Conservation (phyloP, 64 coral and sea anemone genomes). For the Acropora yongei region DNA sequence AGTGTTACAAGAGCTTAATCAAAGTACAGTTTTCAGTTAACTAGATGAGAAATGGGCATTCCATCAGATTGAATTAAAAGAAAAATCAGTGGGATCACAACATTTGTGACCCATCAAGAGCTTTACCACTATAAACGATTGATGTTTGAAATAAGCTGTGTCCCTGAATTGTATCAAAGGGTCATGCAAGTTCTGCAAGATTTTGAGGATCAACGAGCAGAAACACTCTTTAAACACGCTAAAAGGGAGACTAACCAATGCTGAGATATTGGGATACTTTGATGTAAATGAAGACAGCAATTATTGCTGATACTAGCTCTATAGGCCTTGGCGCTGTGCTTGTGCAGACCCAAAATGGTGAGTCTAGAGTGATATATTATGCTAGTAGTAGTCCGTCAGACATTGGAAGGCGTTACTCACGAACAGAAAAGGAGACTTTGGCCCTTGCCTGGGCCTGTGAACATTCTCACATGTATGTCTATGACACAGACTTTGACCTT, state of each 20-base stretch:
- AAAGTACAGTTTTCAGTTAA: slow-evolving; percentile 41
- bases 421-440: neutral
- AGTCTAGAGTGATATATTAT: neutral
- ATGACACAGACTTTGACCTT: too few relatives aligned
- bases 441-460: too few relatives aligned
- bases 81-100: slow-evolving; percentile 52
- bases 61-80: slow-evolving; percentile 43
- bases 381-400: too few relatives aligned
- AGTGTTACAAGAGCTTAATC: slow-evolving; percentile 28
- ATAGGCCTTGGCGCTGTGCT: too few relatives aligned
- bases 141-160: slow-evolving; percentile 56
- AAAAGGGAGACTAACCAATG: too few relatives aligned
- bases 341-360: too few relatives aligned
- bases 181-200: slow-evolving; percentile 42
- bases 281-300: too few relatives aligned
- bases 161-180: slow-evolving; percentile 11
- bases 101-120: slow-evolving; percentile 46
- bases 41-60: slow-evolving; percentile 7
- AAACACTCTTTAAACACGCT: too few relatives aligned
- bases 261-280: too few relatives aligned
- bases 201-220: slow-evolving; percentile 4
- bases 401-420: too few relatives aligned
- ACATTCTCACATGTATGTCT: too few relatives aligned
- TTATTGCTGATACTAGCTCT: too few relatives aligned
- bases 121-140: slow-evolving; percentile 43